phyloP scores from a whole-genome alignment of 35 echinoderm and acorn worm genomes.

The Lytechinus pictus region DNA sequence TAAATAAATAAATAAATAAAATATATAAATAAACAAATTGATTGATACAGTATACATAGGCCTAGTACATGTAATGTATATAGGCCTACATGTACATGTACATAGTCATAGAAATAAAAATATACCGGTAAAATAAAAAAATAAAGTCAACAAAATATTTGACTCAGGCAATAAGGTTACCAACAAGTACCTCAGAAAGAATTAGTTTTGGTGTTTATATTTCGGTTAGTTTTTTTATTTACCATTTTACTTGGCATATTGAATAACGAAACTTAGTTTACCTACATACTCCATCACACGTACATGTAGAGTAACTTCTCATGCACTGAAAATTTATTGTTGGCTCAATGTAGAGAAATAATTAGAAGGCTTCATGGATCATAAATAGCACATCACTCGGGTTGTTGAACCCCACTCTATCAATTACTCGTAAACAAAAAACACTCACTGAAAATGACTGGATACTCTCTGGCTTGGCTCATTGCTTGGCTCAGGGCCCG shows the following conservation, averaged over 20 bases:
- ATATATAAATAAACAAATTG: too few species aligned
- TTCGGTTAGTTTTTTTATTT: background rate
- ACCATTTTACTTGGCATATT: background rate
- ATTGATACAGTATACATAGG: too few species aligned
- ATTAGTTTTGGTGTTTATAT: too few species aligned
- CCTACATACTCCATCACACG: too few species aligned
- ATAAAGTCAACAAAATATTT: too few species aligned
- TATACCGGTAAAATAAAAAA: too few species aligned
- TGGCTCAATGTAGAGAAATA: background rate
- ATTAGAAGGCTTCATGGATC: background rate
- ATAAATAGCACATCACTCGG: conserved; percentile 9
- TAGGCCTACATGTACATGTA: too few species aligned
- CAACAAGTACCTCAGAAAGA: too few species aligned
- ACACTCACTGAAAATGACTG: background rate
- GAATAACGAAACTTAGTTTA: background rate
- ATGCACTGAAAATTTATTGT: background rate
- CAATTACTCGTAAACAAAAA: conserved; percentile 6
- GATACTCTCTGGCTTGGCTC: background rate
- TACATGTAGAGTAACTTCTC: background rate
- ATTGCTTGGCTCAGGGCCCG: background rate
- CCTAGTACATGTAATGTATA: too few species aligned
- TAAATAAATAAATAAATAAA: too few species aligned
- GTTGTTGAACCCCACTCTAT: conserved; percentile 9
- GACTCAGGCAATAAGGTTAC: too few species aligned
- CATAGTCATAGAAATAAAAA: too few species aligned